Percentiles rank a stretch among this genome's conserved stretches.
Evolutionary conservation across 2,888 invertebrate genomes (phyloP).

Genomic region (Merodon equestris): DNA sequence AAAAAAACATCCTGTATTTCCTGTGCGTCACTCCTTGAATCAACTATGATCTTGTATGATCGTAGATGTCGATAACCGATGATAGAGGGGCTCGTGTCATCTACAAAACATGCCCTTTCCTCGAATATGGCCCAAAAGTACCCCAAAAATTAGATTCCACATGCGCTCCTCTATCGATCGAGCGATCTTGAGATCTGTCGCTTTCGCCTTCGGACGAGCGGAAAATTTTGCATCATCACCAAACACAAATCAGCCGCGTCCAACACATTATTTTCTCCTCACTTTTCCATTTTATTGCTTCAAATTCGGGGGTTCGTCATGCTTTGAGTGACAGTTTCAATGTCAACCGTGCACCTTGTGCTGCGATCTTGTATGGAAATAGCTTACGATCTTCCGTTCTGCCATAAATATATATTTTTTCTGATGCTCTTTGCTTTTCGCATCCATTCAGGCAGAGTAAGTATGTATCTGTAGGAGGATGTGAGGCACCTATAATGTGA

Average conservation of each 20-base stretch:
- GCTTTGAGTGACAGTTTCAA: conserved; percentile 13
- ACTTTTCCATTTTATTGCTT: conserved; percentile 22
- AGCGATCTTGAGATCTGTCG: too few species aligned
- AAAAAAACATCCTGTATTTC: too few species aligned
- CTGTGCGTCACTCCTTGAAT: too few species aligned
- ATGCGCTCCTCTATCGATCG: too few species aligned
- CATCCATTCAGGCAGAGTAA: neutral
- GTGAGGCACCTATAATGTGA: conserved; percentile 34
- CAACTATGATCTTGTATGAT: too few species aligned
- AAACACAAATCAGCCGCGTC: neutral
- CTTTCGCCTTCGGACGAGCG: conserved; percentile 2
- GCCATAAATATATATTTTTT: conserved; percentile 33
- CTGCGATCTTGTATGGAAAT: conserved; percentile 4
- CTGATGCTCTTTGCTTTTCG: neutral
- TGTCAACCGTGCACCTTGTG: conserved; percentile 27
- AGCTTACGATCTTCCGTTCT: conserved; percentile 47
- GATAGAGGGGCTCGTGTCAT: too few species aligned
- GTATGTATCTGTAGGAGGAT: conserved; percentile 39
- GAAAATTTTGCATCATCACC: conserved; percentile 17
- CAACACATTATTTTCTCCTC: neutral
- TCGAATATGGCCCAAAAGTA: too few species aligned
- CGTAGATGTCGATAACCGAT: too few species aligned
- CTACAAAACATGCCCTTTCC: too few species aligned
- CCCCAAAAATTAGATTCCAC: too few species aligned
- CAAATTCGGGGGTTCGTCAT: neutral